phyloP scores from a whole-genome alignment of 30 jellyfish, hydroid and myxozoan species.

The Pseudorhiza aurosa region DNA sequence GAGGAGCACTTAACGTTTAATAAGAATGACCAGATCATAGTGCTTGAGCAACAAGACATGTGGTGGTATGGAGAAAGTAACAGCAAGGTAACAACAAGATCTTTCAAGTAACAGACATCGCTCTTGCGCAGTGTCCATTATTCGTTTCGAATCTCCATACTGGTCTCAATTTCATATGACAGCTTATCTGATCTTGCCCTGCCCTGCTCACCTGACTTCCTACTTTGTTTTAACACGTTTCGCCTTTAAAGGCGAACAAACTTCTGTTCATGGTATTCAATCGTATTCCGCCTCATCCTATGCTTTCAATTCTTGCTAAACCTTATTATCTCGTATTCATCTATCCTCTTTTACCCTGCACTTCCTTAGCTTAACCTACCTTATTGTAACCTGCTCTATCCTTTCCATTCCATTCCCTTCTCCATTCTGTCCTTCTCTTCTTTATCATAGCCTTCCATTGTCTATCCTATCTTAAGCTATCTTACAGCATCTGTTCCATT shows the following conservation, averaged over 20 bases:
- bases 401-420: neutral
- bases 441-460: neutral
- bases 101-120: too few species aligned
- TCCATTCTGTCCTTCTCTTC: neutral
- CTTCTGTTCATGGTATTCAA: too few species aligned
- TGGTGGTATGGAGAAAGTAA: constrained; percentile 98
- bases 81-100: constrained; percentile 90
- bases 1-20: constrained; percentile 88
- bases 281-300: too few species aligned
- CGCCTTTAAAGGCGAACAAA: neutral
- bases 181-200: too few species aligned
- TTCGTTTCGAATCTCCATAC: too few species aligned
- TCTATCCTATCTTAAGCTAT: too few species aligned
- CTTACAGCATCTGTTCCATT: neutral
- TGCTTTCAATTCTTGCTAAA: too few species aligned
- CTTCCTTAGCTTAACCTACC: too few species aligned
- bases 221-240: too few species aligned
- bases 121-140: too few species aligned
- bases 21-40: constrained; percentile 89
- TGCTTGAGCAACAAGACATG: constrained; percentile 85
- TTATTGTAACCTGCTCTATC: neutral
- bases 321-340: neutral
- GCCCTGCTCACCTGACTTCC: too few species aligned
- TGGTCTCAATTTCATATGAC: too few species aligned
- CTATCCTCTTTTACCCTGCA: neutral